phyloP scores from a whole-genome alignment of 2,888 invertebrate species.

The Dryomyza anilis region DNA sequence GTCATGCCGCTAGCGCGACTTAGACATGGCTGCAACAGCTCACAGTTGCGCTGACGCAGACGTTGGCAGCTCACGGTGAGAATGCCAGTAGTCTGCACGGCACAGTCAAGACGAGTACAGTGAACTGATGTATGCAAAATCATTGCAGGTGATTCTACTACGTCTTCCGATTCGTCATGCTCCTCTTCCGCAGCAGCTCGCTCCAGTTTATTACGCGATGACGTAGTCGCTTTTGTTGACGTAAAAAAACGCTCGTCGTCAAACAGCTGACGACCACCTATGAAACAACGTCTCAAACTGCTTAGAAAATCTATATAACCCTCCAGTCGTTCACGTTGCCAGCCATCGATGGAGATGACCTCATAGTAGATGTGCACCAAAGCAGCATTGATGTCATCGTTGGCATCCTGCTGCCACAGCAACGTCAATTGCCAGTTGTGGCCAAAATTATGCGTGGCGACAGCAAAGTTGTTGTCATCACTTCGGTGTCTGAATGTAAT shows the following conservation, averaged over 20 bases:
- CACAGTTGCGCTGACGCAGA: slow-evolving; percentile 49
- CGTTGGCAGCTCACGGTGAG: slow-evolving; percentile 46
- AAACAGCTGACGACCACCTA: slow-evolving; percentile 61
- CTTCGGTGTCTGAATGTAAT: too few relatives aligned
- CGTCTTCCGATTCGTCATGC: neutral
- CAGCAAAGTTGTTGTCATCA: too few relatives aligned
- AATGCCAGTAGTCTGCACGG: slow-evolving; percentile 50
- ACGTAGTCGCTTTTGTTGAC: too few relatives aligned
- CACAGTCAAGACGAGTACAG: slow-evolving; percentile 41
- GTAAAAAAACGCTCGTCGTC: slow-evolving; percentile 50
- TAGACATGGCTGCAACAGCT: slow-evolving; percentile 35
- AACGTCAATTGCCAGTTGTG: slow-evolving; percentile 54
- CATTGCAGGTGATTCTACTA: too few relatives aligned
- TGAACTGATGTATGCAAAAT: too few relatives aligned
- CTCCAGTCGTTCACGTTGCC: slow-evolving; percentile 71
- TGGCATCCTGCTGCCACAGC: slow-evolving; percentile 46
- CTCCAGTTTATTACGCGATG: too few relatives aligned
- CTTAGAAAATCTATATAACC: slow-evolving; percentile 68
- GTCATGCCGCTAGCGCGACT: slow-evolving; percentile 39
- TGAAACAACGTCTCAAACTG: slow-evolving; percentile 65
- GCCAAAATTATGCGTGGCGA: slow-evolving; percentile 46
- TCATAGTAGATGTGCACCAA: slow-evolving; percentile 62
- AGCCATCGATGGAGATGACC: slow-evolving; percentile 67
- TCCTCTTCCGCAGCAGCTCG: neutral
- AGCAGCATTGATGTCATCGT: slow-evolving; percentile 29